Evolutionary conservation across 2,797 vertebrate species (phyloP), one percentile per base, ranked within the genome.

Genomic region (Atherinosoma microstoma): DNA sequence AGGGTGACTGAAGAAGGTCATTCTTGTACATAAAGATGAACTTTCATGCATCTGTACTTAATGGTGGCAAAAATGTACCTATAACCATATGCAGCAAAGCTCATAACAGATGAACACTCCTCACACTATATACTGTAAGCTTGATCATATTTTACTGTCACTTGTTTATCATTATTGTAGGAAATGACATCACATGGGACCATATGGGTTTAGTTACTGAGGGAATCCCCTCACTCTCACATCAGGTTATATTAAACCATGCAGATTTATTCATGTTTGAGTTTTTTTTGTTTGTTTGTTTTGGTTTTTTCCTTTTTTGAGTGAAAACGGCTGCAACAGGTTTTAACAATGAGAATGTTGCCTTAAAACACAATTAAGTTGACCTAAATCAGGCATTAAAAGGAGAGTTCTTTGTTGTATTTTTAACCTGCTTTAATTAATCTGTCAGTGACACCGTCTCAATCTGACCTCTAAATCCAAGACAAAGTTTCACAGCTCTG

Each of bases 121-220:
- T 62, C 75, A 67, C 73, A 71, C 29, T 58, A 42, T 3, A 4
- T 58, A 71, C 61, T 79, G 64, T 76, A 29, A 64, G 15, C 56
- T 59, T 58, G 11, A 73, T 56, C 9, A 36, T 57, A 24, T 79
- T 75, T 81, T 67, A 53, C 32, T 71, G 30, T 65, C 58, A 10
- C 34, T 78, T 63, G 61, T 77, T 60, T 75, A 47, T 56, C 18
- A 32, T 38, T 65, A 36, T 67, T 69, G 54, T 11, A 16, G 29
- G 22, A 51, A 24, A 61, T 58, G 9, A 78, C 58, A 65, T 36
- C 53, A 67, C 42, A 24, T 2, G 10, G 87, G 77, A 83, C 86
- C 60, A 87, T n/a, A 22, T 27, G 1, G 18, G 3, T 67, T 66
- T 56, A 58, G 35, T 57, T 32, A 32, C 38, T 18, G 18, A 27